Conservation (phyloP, 2,797 vertebrate genomes). For the Streptopelia turtur region DNA sequence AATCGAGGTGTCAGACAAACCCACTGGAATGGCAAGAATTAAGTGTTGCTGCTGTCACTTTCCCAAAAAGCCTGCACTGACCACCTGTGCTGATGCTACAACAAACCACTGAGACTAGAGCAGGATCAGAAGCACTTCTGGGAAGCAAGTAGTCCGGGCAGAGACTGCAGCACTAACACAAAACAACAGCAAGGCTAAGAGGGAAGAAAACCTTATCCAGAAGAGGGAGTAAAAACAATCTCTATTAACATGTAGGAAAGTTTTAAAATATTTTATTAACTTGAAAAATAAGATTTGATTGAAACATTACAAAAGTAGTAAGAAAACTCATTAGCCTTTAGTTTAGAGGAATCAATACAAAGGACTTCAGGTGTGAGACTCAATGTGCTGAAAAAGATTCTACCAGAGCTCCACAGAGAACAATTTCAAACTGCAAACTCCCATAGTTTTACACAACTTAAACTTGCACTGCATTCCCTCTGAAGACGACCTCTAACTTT, state of each 20-base stretch:
- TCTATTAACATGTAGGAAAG: neutral
- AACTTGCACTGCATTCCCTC: neutral
- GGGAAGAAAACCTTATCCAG: neutral
- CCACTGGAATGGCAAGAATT: neutral
- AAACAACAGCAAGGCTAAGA: neutral
- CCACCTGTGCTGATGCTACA: neutral
- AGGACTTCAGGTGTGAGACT: neutral
- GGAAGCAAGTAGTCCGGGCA: neutral
- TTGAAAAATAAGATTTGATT: neutral
- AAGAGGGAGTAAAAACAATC: neutral
- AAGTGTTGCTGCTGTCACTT: neutral
- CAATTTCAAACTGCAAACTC: neutral
- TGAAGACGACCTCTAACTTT: neutral
- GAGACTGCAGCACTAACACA: neutral
- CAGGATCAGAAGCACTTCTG: neutral
- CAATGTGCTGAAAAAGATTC: neutral
- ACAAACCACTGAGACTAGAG: neutral
- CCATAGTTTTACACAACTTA: neutral
- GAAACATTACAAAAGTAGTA: neutral
- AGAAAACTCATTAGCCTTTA: neutral
- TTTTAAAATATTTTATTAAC: neutral
- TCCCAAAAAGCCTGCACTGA: neutral
- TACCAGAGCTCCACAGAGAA: neutral
- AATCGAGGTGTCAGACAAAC: neutral
- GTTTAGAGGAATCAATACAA: neutral